Conservation (phyloP, 2,888 invertebrate species). For the Temnothorax rugatulus region DNA sequence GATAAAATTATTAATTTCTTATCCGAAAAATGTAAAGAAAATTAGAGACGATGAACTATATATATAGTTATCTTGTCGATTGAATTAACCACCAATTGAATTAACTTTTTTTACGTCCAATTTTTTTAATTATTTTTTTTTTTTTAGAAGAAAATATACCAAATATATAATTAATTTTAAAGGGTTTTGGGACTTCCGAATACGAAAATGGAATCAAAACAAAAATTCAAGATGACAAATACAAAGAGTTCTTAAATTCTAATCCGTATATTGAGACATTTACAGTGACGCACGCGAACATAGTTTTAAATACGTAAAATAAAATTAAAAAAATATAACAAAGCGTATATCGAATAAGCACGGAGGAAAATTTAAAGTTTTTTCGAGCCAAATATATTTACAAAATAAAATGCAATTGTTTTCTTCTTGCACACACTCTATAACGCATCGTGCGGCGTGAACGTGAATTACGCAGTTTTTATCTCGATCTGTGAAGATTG, state of each 20-base stretch:
- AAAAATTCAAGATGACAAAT: no score
- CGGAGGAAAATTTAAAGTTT: neutral
- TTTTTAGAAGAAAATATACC: neutral
- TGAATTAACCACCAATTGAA: no score
- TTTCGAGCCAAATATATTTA: neutral
- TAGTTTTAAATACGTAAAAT: neutral
- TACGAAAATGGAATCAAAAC: no score
- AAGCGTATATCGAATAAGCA: neutral
- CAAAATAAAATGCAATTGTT: neutral
- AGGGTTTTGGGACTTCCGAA: neutral
- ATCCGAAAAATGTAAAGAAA: no score
- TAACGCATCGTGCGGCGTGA: neutral
- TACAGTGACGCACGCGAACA: no score
- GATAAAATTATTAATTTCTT: no score
- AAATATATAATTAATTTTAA: neutral
- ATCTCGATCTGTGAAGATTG: neutral
- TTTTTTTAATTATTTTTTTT: neutral
- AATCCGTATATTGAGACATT: no score
- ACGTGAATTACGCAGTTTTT: slow-evolving; percentile 18
- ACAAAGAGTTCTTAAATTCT: no score
- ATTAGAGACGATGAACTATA: no score
- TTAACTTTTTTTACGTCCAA: no score
- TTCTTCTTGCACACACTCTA: neutral
- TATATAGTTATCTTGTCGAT: no score
- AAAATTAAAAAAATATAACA: neutral